Percentiles rank a stretch among this genome's conserved stretches.
Evolutionary conservation across 2,888 invertebrate species (phyloP).

Genomic region (Zygothrica quintamaculata): DNA sequence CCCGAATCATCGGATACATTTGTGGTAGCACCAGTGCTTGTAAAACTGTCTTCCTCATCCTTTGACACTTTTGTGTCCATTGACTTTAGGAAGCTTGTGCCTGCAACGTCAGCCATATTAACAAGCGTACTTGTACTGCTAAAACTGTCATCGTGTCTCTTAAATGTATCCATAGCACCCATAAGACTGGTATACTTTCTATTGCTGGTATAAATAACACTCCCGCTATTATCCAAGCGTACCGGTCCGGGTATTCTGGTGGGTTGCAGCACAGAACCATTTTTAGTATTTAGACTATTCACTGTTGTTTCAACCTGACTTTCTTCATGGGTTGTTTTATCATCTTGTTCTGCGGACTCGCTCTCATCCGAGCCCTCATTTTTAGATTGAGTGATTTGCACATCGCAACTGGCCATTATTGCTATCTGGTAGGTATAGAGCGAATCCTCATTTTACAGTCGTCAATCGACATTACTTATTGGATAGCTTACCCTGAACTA

Average conservation of each 20-base stretch:
- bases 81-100: slow-evolving; percentile 8
- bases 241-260: slow-evolving; percentile 58
- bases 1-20: slow-evolving; percentile 48
- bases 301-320: neutral
- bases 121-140: slow-evolving; percentile 11
- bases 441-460: neutral
- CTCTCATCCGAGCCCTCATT: slow-evolving; percentile 23
- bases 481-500: slow-evolving; percentile 54
- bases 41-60: slow-evolving; percentile 1
- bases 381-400: slow-evolving; percentile 44
- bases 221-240: slow-evolving; percentile 10
- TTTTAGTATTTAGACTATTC: neutral
- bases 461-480: neutral
- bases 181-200: slow-evolving; percentile 46
- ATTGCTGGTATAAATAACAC: slow-evolving; percentile 5
- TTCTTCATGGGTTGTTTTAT: neutral
- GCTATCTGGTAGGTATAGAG: slow-evolving; percentile 31
- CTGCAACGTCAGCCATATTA: slow-evolving; percentile 28
- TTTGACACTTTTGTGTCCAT: neutral
- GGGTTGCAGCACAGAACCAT: slow-evolving; percentile 2
- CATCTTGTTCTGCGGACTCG: neutral
- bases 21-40: slow-evolving; percentile 3
- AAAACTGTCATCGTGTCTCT: slow-evolving; percentile 1
- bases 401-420: slow-evolving; percentile 61
- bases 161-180: neutral